Conservation (phyloP, 1,140 invertebrate species). For the Cydia amplana region DNA sequence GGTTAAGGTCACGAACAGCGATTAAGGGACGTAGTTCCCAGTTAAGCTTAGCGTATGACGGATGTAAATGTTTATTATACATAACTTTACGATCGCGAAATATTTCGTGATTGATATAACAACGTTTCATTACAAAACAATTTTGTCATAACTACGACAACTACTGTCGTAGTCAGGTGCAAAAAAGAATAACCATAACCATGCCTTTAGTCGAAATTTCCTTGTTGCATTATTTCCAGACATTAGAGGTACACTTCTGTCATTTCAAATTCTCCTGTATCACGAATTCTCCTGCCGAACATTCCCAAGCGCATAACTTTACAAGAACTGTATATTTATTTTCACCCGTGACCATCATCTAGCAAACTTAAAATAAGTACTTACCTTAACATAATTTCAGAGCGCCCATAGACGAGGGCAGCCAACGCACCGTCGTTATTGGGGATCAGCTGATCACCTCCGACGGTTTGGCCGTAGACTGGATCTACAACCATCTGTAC, state of each 20-base stretch:
- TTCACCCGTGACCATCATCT: too few species aligned
- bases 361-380: not conserved
- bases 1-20: not conserved
- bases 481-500: slow-evolving; percentile 98
- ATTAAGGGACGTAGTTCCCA: not conserved
- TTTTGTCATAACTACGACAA: not conserved
- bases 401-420: slow-evolving; percentile 94
- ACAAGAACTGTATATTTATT: too few species aligned
- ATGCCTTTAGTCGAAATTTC: too few species aligned
- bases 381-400: slow-evolving; percentile 67
- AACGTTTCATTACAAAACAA: not conserved
- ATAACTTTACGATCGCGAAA: not conserved
- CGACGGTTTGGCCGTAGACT: slow-evolving; percentile 97
- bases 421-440: slow-evolving; percentile 89
- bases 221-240: too few species aligned
- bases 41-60: not conserved
- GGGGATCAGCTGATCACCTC: slow-evolving; percentile 91
- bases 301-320: too few species aligned
- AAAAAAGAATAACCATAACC: too few species aligned
- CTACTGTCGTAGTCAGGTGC: too few species aligned
- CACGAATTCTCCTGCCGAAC: too few species aligned
- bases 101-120: not conserved
- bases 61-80: not conserved
- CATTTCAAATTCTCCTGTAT: too few species aligned
- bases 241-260: too few species aligned